Evolutionary conservation across 2,888 invertebrate species (phyloP), one percentile per base, ranked within the genome.

Genomic region (Iphiclides podalirius): DNA sequence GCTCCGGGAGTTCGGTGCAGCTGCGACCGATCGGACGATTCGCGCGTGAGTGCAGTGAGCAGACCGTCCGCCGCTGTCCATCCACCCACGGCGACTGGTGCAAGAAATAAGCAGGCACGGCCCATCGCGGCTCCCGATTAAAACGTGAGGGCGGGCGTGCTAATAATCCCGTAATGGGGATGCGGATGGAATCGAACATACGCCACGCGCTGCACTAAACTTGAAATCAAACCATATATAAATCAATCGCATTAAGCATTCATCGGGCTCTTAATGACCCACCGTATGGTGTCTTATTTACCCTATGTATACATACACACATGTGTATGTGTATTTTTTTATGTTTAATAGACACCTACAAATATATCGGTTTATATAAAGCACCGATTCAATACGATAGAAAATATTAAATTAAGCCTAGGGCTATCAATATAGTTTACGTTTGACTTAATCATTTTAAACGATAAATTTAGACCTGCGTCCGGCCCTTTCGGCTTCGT

Each of bases 121-220:
- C 14, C 42, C 37, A 11, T 20, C 42, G 42, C 17, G 37, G 41
- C 41, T 37, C 42, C 41, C 36, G 31, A 48, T 48, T 42, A 42
- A 48, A 48, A 42, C 48, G 37, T 47, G 47, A 47, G n/a, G n/a
- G n/a, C 20, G 20, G 41, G 48, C 48, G 48, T 47, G 47, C 36
- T 47, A 47, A 41, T 47, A 28, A 41, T 47, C 41, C 35, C 37
- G 31, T 11, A 36, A 17, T 42, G 28, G 3, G 31, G 37, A 41
- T 37, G 20, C 20, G 14, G 35, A 48, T 42, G 42, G 35, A 44
- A 44, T 44, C 15, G 26, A 31, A 48, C 42, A 37, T 17, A n/a
- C 9, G 41, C 48, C 37, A 42, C 35, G 28, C 41, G 41, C 41
- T 47, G 40, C 34, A 13, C 28, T 41, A 47, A 37, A 36, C 36